Conservation (phyloP, 2,113 vertebrate genomes). For the Hyla sarda region DNA sequence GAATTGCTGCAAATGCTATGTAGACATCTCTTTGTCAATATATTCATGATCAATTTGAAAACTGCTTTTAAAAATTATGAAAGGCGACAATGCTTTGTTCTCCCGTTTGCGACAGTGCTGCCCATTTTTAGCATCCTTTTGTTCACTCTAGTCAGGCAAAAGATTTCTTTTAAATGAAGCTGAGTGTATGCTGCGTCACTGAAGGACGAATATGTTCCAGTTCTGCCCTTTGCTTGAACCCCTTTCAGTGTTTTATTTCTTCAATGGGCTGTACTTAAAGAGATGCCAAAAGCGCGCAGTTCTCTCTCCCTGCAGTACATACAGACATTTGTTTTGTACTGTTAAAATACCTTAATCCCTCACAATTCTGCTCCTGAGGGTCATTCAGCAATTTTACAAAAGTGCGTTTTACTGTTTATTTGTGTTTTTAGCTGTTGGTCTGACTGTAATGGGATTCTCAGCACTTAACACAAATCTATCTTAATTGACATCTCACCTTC, state of each 20-base stretch:
- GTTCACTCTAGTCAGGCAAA: slow-evolving; percentile 5
- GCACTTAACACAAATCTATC: slow-evolving; percentile 29
- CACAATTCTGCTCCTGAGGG: slow-evolving; percentile 13
- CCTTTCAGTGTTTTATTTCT: slow-evolving; percentile 27
- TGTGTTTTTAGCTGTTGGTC: neutral
- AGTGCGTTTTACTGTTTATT: slow-evolving; percentile 20
- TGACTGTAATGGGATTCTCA: neutral
- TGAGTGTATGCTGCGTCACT: slow-evolving; percentile 7
- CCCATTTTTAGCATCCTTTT: slow-evolving; percentile 37
- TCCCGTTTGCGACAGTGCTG: neutral
- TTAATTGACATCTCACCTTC: slow-evolving; percentile 29
- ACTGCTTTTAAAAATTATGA: neutral
- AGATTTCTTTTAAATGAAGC: slow-evolving; percentile 17
- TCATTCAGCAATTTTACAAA: slow-evolving; percentile 17
- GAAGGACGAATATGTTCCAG: slow-evolving; percentile 48
- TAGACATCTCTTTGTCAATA: neutral
- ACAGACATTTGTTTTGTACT: slow-evolving; percentile 10
- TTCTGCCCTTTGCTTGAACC: slow-evolving; percentile 46
- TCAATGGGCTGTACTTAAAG: slow-evolving; percentile 19
- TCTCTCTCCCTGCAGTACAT: neutral
- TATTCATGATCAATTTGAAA: slow-evolving; percentile 26
- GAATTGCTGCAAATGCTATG: neutral
- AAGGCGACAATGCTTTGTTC: neutral
- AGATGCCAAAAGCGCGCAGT: neutral
- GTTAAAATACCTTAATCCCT: slow-evolving; percentile 31